Percentiles rank a stretch among this genome's conserved stretches.
These are phyloP conservation scores for Brachypteracias leptosomus DNA, from an alignment of 2,113 vertebrate species.

Conservation along the genomic window DNA sequence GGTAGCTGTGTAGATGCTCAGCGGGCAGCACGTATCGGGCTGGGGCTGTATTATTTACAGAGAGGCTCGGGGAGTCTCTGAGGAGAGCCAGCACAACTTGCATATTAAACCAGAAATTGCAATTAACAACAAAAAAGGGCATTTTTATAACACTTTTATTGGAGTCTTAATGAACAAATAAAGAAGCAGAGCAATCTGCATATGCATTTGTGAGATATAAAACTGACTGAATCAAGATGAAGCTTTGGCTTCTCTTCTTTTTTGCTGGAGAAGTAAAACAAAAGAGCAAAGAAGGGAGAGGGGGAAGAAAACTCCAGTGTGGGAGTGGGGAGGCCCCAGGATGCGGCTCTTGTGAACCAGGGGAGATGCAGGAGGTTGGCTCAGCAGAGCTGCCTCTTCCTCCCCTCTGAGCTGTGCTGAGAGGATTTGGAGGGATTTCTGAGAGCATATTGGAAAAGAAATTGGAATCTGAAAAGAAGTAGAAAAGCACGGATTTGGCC, in stretches of 20 bases:
- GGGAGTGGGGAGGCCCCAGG: rapidly evolving
- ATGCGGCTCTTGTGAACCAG: not conserved
- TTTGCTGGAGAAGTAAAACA: not conserved
- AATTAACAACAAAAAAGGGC: slow-evolving; percentile 68
- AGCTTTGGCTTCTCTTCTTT: not conserved
- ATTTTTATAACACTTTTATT: slow-evolving; percentile 72
- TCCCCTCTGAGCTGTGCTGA: not conserved
- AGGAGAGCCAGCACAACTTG: not conserved
- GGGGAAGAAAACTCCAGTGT: not conserved
- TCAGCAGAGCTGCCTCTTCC: not conserved
- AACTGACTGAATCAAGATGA: slow-evolving; percentile 59
- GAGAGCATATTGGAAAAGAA: not conserved
- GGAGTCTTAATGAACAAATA: slow-evolving; percentile 76
- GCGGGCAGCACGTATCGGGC: not conserved
- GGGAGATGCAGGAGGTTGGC: not conserved
- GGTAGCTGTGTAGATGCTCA: not conserved
- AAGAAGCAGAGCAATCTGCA: slow-evolving; percentile 68
- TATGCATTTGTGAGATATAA: slow-evolving; percentile 12
- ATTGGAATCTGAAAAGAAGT: not conserved
- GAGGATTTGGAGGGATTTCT: not conserved
- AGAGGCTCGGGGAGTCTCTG: not conserved
- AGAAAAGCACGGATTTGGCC: not conserved
- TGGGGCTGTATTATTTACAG: slow-evolving; percentile 33
- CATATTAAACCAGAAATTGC: slow-evolving; percentile 59
- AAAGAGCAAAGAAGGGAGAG: not conserved